Conservation (phyloP, 2,888 invertebrate genomes). For the Drosophila tanythrix region DNA sequence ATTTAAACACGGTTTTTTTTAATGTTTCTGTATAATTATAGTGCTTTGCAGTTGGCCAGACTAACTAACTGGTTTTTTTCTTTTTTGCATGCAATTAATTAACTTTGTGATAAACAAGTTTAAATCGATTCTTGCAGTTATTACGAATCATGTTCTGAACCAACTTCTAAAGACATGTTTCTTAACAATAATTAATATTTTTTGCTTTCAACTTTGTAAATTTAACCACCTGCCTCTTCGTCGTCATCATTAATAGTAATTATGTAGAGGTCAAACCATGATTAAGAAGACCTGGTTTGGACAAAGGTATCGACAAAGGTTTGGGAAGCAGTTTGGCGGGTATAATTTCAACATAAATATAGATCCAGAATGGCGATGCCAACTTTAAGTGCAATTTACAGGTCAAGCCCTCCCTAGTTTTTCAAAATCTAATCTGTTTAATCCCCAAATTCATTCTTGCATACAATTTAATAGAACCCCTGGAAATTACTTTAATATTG, state of each 20-base stretch:
- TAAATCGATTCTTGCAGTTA: background rate
- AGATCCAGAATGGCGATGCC: rapidly evolving
- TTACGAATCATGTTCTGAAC: background rate
- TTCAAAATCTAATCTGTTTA: background rate
- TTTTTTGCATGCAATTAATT: background rate
- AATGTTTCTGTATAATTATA: background rate
- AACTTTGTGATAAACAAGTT: background rate
- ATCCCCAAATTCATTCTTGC: background rate
- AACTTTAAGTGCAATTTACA: background rate
- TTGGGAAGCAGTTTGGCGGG: background rate
- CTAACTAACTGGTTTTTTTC: background rate
- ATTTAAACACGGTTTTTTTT: constrained; percentile 4
- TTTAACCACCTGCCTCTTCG: background rate
- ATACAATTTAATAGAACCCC: background rate
- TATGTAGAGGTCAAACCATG: background rate
- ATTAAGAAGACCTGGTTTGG: background rate
- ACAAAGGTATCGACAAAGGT: background rate
- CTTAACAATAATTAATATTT: background rate
- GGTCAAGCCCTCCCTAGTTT: rapidly evolving
- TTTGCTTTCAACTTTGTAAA: background rate
- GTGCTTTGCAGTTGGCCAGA: constrained; percentile 6
- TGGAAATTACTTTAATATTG: background rate
- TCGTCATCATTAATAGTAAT: background rate
- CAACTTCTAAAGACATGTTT: background rate
- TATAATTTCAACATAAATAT: background rate